Evolutionary conservation across 2,113 vertebrate species (phyloP).

Genomic region (Larimichthys crocea): DNA sequence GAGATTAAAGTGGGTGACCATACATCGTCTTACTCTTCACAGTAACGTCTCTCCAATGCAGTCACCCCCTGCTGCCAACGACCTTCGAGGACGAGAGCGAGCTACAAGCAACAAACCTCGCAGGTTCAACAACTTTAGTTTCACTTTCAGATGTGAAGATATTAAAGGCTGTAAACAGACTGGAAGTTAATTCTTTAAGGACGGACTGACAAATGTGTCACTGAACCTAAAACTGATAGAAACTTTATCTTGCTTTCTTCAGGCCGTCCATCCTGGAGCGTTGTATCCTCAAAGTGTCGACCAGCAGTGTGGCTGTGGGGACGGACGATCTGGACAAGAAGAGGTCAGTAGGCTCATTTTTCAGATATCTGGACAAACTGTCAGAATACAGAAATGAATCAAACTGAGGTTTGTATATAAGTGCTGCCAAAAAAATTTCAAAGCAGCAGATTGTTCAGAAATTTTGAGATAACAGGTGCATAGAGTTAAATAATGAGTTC

Average conservation of each 20-base stretch:
- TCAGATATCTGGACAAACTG: too few species aligned
- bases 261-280: conserved; percentile 86
- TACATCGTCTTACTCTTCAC: not conserved
- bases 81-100: conserved; percentile 63
- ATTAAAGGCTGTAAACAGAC: not conserved
- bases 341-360: conserved; percentile 43
- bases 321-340: conserved; percentile 82
- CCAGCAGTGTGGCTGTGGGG: conserved; percentile 88
- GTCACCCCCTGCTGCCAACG: conserved; percentile 40
- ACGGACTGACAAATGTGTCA: too few species aligned
- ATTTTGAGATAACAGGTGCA: too few species aligned
- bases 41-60: conserved; percentile 72
- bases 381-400: too few species aligned
- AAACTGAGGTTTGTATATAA: too few species aligned
- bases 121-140: conserved; percentile 56
- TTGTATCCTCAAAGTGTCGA: conserved; percentile 85
- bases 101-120: conserved; percentile 66
- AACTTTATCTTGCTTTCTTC: not conserved
- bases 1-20: not conserved
- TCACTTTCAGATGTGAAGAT: not conserved
- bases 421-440: too few species aligned
- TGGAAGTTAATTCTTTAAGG: too few species aligned
- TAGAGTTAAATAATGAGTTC: too few species aligned
- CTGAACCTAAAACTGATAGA: not conserved
- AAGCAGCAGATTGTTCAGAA: too few species aligned